These are phyloP conservation scores for Lophius americanus DNA, from an alignment of 2,797 vertebrate species.

Conservation along the genomic window DNA sequence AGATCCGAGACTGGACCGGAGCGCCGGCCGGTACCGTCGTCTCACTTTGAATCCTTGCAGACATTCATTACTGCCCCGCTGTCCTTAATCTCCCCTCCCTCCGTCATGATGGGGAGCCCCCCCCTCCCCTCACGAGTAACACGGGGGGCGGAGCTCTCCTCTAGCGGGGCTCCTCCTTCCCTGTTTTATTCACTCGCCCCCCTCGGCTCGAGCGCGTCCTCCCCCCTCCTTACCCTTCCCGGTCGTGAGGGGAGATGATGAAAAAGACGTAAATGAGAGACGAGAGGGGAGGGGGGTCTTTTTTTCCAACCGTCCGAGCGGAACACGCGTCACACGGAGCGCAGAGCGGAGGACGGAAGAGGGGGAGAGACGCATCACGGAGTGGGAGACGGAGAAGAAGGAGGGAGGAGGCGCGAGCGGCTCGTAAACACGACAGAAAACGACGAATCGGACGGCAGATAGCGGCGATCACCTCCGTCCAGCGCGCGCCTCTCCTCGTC, in stretches of 20 bases:
- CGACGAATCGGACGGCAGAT: slow-evolving; percentile 52
- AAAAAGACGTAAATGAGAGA: slow-evolving; percentile 28
- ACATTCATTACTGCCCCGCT: accelerated
- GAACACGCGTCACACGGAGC: slow-evolving; percentile 59
- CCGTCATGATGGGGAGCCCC: neutral
- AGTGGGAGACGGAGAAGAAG: slow-evolving; percentile 11
- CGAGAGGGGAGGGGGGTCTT: slow-evolving; percentile 15
- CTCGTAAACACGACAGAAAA: slow-evolving; percentile 69
- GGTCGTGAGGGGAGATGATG: slow-evolving; percentile 20
- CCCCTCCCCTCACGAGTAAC: slow-evolving; percentile 50
- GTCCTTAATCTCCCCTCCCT: neutral
- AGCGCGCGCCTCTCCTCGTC: slow-evolving; percentile 46
- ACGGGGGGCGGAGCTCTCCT: slow-evolving; percentile 64
- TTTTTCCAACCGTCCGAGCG: slow-evolving; percentile 38
- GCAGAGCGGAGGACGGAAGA: slow-evolving; percentile 27
- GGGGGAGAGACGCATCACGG: slow-evolving; percentile 44
- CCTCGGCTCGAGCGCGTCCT: slow-evolving; percentile 31
- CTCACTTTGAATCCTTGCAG: neutral
- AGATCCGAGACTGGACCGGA: neutral
- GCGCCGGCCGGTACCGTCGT: neutral
- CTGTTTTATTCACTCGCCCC: slow-evolving; percentile 34
- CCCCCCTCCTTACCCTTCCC: slow-evolving; percentile 21
- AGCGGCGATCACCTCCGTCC: slow-evolving; percentile 43
- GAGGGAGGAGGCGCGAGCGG: slow-evolving; percentile 52
- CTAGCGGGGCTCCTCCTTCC: slow-evolving; percentile 52